phyloP scores from a whole-genome alignment of 2,797 vertebrate species.

The Margarornis squamiger region DNA sequence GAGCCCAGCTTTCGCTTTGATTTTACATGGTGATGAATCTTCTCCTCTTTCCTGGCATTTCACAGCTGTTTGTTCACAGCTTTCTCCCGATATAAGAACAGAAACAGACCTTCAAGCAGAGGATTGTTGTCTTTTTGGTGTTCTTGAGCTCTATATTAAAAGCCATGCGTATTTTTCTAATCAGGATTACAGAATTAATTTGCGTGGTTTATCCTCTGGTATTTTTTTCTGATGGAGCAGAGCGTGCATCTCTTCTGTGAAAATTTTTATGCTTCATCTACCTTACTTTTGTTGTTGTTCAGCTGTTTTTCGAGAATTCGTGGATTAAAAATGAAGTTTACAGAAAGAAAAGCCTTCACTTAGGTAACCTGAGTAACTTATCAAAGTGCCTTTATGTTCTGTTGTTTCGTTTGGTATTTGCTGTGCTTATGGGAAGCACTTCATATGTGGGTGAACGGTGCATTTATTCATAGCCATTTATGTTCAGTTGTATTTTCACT shows the following conservation, averaged over 20 bases:
- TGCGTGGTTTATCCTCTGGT: conserved; percentile 47
- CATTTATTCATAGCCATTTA: background rate
- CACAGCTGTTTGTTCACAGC: conserved; percentile 52
- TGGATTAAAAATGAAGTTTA: conserved; percentile 55
- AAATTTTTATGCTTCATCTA: background rate
- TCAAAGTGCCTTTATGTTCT: background rate
- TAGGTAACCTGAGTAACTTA: conserved; percentile 60
- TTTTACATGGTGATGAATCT: background rate
- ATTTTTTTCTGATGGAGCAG: conserved; percentile 14
- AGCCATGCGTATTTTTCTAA: conserved; percentile 51
- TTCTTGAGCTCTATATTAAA: conserved; percentile 21
- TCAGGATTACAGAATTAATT: conserved; percentile 66
- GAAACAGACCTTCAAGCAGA: conserved; percentile 18
- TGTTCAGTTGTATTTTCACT: background rate
- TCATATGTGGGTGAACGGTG: background rate
- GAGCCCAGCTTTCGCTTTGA: background rate
- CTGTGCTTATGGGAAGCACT: background rate
- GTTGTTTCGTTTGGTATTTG: background rate
- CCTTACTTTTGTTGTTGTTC: background rate
- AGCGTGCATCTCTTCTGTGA: conserved; percentile 14
- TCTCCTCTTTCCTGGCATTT: conserved; percentile 40
- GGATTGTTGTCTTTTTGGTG: conserved; percentile 4
- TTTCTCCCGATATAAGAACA: conserved; percentile 33
- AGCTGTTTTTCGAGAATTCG: conserved; percentile 25
- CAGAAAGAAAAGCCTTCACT: conserved; percentile 36